These are phyloP conservation scores for Meloe dianella DNA, from an alignment of 2,888 invertebrate species.

Conservation along the genomic window DNA sequence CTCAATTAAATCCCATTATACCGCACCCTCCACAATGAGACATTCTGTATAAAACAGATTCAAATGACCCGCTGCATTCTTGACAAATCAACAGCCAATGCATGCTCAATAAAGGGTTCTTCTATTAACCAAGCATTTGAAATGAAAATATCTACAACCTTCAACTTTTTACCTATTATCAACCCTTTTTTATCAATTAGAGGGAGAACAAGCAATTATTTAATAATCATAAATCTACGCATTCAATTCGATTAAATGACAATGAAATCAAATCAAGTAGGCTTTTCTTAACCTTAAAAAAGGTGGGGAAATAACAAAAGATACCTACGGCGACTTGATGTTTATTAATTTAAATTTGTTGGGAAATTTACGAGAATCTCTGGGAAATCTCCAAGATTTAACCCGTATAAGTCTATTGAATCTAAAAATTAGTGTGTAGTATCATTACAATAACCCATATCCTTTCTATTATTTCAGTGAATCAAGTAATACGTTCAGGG, in stretches of 20 bases:
- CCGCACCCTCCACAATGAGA: background rate
- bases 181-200: background rate
- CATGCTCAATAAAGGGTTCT: no score
- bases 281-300: background rate
- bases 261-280: background rate
- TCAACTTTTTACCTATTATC: slow-evolving; percentile 29
- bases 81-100: background rate
- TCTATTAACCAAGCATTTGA: background rate
- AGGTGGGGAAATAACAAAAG: background rate
- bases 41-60: background rate
- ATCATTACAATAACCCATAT: slow-evolving; percentile 24
- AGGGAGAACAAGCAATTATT: background rate
- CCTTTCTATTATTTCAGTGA: slow-evolving; percentile 43
- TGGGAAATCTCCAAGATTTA: no score
- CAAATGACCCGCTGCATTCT: background rate
- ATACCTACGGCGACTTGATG: background rate
- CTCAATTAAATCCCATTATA: no score
- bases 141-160: no score
- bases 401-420: background rate
- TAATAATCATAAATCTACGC: background rate
- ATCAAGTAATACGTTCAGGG: slow-evolving; percentile 61
- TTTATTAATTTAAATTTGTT: no score
- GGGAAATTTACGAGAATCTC: background rate
- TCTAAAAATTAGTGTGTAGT: background rate
- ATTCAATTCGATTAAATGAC: background rate